Evolutionary conservation across 2,888 invertebrate species (phyloP).

Genomic region (Sinhomidia bicolor): DNA sequence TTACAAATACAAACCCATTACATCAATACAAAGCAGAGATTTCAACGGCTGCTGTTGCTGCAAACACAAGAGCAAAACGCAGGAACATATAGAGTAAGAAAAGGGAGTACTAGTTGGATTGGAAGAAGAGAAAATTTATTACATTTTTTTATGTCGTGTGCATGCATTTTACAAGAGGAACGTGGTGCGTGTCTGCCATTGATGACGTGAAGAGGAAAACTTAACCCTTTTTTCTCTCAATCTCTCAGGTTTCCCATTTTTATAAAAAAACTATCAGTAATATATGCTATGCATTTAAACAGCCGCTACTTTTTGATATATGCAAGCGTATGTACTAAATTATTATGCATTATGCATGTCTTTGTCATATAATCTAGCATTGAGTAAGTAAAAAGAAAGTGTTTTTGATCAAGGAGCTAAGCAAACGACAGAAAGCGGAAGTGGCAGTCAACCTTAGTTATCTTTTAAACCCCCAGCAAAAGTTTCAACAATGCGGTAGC

Average conservation of each 20-base stretch:
- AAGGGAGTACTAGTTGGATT: neutral
- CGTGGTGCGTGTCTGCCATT: neutral
- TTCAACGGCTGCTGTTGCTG: too few relatives aligned
- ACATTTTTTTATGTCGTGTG: conserved; percentile 15
- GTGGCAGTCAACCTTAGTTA: neutral
- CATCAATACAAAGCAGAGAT: neutral
- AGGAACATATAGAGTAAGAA: neutral
- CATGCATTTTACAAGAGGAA: neutral
- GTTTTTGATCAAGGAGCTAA: too few relatives aligned
- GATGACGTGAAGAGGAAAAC: neutral
- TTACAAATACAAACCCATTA: conserved; percentile 15
- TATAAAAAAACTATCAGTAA: neutral
- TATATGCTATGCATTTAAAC: conserved; percentile 8
- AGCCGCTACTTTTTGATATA: neutral
- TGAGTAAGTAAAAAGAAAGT: too few relatives aligned
- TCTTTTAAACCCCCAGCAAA: too few relatives aligned
- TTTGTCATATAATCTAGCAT: neutral
- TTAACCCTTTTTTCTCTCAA: neutral
- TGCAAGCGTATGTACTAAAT: too few relatives aligned
- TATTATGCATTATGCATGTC: conserved; percentile 19
- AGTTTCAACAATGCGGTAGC: too few relatives aligned
- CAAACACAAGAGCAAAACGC: too few relatives aligned
- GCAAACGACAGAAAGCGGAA: neutral
- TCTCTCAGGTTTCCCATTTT: neutral
- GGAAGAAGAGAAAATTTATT: conserved; percentile 13